Conservation (phyloP, 2,113 vertebrate species). For the Regulus satrapa region DNA sequence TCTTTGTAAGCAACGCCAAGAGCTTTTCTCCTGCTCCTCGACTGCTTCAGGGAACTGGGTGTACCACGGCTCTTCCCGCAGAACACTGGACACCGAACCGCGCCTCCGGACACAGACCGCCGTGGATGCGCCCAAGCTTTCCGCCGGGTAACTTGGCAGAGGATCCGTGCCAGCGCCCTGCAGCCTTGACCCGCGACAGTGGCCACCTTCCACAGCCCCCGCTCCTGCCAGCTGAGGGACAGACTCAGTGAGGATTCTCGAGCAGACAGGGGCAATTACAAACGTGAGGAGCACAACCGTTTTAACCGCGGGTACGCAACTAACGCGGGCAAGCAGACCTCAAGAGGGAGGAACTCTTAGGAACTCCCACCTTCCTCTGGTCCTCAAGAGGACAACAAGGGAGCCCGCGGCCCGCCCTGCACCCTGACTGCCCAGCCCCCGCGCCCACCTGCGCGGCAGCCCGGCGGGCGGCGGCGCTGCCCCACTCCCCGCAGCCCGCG, state of each 20-base stretch:
- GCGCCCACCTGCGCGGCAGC: not conserved
- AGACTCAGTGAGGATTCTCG: not conserved
- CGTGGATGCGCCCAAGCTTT: rapidly evolving
- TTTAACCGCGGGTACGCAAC: not conserved
- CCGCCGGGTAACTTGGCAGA: rapidly evolving
- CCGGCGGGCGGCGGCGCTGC: not conserved
- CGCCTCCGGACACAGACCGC: rapidly evolving
- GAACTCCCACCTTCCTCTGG: not conserved
- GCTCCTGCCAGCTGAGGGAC: rapidly evolving
- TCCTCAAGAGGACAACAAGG: rapidly evolving
- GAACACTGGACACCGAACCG: rapidly evolving
- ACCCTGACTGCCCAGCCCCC: rapidly evolving
- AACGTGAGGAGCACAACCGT: too few relatives aligned
- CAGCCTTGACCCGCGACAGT: rapidly evolving
- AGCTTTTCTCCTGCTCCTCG: not conserved
- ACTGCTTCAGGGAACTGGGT: not conserved
- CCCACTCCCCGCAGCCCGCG: not conserved
- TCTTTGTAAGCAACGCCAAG: not conserved
- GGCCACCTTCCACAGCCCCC: not conserved
- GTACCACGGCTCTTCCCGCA: not conserved
- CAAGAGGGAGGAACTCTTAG: too few relatives aligned
- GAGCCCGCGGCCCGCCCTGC: rapidly evolving
- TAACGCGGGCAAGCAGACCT: not conserved
- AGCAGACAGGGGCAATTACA: rapidly evolving
- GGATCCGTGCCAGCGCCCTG: rapidly evolving